Evolutionary conservation across 2,888 invertebrate species (phyloP).

Genomic region (Drosophila nr. fundita): DNA sequence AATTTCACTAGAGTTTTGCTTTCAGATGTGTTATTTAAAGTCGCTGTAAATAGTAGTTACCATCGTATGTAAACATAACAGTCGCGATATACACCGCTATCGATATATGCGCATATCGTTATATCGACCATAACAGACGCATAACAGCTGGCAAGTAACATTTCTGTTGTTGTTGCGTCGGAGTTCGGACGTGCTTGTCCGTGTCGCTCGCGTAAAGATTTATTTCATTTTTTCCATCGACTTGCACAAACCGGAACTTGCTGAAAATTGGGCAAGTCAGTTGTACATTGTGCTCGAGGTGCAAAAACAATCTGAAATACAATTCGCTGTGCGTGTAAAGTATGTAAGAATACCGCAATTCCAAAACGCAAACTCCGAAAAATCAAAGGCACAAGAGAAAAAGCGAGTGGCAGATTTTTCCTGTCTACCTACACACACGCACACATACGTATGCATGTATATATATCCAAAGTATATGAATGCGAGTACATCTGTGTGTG

Average conservation of each 20-base stretch:
- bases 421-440: constrained; percentile 74
- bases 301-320: constrained; percentile 46
- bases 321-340: constrained; percentile 53
- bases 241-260: constrained; percentile 76
- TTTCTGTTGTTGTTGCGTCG: constrained; percentile 62
- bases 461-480: constrained; percentile 34
- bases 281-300: constrained; percentile 58
- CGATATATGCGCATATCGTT: not conserved
- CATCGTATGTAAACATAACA: constrained; percentile 5
- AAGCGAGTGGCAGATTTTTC: constrained; percentile 78
- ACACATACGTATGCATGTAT: constrained; percentile 55
- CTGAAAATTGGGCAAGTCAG: constrained; percentile 60
- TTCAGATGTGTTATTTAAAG: not conserved
- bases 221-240: constrained; percentile 62
- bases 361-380: constrained; percentile 30
- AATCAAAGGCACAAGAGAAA: constrained; percentile 46
- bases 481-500: constrained; percentile 36
- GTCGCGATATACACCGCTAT: not conserved
- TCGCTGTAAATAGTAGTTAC: not conserved
- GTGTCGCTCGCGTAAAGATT: constrained; percentile 56
- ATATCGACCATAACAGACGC: not conserved
- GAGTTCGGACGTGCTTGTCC: constrained; percentile 57
- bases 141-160: constrained; percentile 48
- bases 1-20: not conserved
- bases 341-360: constrained; percentile 53